A percentile compares a stretch with the other conserved stretches of the same genome.
These are phyloP conservation scores for Nyctibius bracteatus DNA, from an alignment of 2,113 vertebrate genomes.

Conservation along the genomic window DNA sequence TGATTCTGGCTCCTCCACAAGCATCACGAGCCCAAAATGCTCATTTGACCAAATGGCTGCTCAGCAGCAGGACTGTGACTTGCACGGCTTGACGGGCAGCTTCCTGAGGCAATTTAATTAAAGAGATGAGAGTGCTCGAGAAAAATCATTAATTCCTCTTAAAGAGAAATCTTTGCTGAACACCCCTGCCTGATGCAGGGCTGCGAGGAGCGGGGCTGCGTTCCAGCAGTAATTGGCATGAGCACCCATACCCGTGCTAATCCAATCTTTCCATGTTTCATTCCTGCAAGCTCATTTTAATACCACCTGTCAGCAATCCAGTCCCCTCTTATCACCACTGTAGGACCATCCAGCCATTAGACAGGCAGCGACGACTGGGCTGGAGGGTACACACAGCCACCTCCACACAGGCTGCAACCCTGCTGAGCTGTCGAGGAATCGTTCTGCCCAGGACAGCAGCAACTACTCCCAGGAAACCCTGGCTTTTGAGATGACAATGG, in stretches of 20 bases:
- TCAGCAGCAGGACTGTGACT: background rate
- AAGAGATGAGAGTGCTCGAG: background rate
- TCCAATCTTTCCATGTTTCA: background rate
- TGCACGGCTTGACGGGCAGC: background rate
- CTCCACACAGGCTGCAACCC: rapidly evolving
- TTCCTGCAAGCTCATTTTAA: background rate
- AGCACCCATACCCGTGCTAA: background rate
- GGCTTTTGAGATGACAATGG: background rate
- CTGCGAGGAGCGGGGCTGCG: background rate
- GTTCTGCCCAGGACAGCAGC: background rate
- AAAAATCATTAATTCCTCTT: background rate
- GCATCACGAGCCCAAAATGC: background rate
- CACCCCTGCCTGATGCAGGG: background rate
- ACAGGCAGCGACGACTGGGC: background rate
- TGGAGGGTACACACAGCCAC: background rate
- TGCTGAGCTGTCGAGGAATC: rapidly evolving
- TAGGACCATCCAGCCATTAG: background rate
- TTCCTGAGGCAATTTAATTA: constrained; percentile 21
- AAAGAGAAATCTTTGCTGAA: background rate
- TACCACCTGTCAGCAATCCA: background rate
- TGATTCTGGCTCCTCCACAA: background rate
- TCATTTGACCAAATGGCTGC: background rate
- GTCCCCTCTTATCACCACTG: background rate
- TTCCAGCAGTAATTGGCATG: background rate
- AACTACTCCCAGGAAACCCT: rapidly evolving